phyloP scores from a whole-genome alignment of 2,888 invertebrate species.

The Scaptodrosophila latifasciaeformis region DNA sequence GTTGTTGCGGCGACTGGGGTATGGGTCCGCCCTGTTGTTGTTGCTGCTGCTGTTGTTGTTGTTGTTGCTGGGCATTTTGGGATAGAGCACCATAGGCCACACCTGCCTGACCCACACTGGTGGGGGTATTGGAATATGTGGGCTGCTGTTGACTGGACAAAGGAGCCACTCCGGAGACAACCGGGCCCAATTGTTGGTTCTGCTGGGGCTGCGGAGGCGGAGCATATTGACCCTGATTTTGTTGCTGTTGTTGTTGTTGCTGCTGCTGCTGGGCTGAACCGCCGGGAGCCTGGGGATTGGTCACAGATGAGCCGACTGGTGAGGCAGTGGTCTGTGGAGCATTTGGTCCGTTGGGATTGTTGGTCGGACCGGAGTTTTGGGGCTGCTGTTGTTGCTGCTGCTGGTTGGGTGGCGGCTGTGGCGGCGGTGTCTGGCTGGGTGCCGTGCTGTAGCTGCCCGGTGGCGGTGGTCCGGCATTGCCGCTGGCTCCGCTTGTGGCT shows the following conservation, averaged over 20 bases:
- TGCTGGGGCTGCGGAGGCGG: slow-evolving; percentile 53
- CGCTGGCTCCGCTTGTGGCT: slow-evolving; percentile 53
- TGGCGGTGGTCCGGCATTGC: slow-evolving; percentile 55
- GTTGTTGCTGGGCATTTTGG: slow-evolving; percentile 50
- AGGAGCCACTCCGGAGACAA: slow-evolving; percentile 70
- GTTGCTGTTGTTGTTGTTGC: too few species aligned
- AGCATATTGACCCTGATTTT: slow-evolving; percentile 47
- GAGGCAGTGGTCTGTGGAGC: slow-evolving; percentile 65
- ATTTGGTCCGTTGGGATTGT: slow-evolving; percentile 65
- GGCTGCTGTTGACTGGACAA: slow-evolving; percentile 68
- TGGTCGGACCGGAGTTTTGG: slow-evolving; percentile 28
- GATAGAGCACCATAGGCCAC: slow-evolving; percentile 50
- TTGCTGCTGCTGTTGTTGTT: slow-evolving; percentile 36
- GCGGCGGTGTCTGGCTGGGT: slow-evolving; percentile 75
- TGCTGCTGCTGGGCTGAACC: slow-evolving; percentile 40
- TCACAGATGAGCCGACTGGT: slow-evolving; percentile 37
- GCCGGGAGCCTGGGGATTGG: slow-evolving; percentile 46
- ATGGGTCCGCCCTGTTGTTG: slow-evolving; percentile 34
- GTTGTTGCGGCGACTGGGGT: slow-evolving; percentile 50
- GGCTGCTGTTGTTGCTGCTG: slow-evolving; percentile 22
- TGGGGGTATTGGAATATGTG: slow-evolving; percentile 71
- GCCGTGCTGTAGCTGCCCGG: slow-evolving; percentile 76
- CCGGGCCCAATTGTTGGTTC: slow-evolving; percentile 39
- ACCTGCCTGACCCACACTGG: slow-evolving; percentile 53
- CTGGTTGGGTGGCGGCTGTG: slow-evolving; percentile 59